Base-by-base conservation (phyloP, 2,113 vertebrate species). In the Nestor notabilis region DNA sequence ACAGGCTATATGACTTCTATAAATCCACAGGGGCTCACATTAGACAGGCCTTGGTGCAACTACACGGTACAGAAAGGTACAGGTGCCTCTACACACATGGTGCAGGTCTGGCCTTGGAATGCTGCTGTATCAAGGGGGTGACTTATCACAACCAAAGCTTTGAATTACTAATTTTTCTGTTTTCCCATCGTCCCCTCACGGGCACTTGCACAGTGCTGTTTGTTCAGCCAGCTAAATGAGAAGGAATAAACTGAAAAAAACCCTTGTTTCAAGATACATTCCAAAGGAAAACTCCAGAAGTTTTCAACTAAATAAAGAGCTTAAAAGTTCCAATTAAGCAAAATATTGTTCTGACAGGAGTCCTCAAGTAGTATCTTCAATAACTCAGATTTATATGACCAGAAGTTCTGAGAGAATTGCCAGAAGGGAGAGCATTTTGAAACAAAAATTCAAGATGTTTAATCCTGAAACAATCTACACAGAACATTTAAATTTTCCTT, bases 361-460 rank as follows among this genome's bases (percentile, higher is more conserved):
- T 68, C 61, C 52, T 95, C 74, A 84, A 72, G 75, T 76, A 50
- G 7, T 55, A 56, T 78, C 91, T 93, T 87, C 81, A 85, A 49
- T 87, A 93, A 95, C 31, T 95, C 35, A 53, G 46, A 61, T 90
- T 95, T 92, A 25, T 74, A 55, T 47, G 87, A 89, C 94, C 91
- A 97, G 89, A 96, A 96, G 47, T 93, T 95, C 87, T 47, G 61
- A 96, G 56, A 61, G 87, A 96, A 84, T 68, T 94, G 94, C 94
- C 95, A 96, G 94, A 95, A 89, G 87, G 89, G 77, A 97, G 70
- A 95, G 77, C 61, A 93, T 96, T 95, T 95, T 93, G 93, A 89
- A 94, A 89, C 47, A 87, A 68, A 89, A 91, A 70, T 84, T 92
- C 91, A 94, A 93, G 89, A 95, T 87, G 83, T 76, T 94, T 93